A percentile compares a stretch with the other conserved stretches of the same genome.
Evolutionary conservation across 2,113 vertebrate species (phyloP).

Genomic region (Rhinopithecus roxellana): DNA sequence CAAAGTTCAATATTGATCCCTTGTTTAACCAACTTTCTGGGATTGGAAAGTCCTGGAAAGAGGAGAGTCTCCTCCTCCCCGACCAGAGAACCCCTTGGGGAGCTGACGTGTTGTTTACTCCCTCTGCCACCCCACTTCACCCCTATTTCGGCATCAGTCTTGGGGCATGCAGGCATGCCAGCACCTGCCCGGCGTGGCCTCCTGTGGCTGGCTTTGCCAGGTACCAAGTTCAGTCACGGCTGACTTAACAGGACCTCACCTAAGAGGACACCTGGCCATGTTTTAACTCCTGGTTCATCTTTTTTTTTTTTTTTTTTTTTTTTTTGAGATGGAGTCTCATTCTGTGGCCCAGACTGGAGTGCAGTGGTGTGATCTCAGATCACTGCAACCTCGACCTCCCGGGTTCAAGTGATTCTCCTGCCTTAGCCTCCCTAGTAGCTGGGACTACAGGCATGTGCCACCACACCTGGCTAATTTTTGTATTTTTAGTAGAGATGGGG

Average conservation of each 20-base stretch:
- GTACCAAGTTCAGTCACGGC: neutral
- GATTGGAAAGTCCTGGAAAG: neutral
- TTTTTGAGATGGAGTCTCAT: too few relatives aligned
- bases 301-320: too few relatives aligned
- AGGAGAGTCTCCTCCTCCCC: neutral
- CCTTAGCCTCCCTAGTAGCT: too few relatives aligned
- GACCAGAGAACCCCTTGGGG: neutral
- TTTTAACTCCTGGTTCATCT: neutral
- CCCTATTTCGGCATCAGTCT: too few relatives aligned
- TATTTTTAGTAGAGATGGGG: too few relatives aligned
- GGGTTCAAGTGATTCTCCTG: too few relatives aligned
- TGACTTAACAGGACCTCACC: neutral
- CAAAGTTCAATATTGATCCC: neutral
- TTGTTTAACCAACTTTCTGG: constrained; percentile 23
- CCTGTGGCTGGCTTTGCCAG: neutral
- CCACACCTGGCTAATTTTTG: too few relatives aligned
- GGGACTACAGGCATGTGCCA: too few relatives aligned
- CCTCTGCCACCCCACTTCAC: neutral
- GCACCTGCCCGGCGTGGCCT: neutral
- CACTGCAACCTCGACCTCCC: too few relatives aligned
- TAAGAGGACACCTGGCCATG: neutral
- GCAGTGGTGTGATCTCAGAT: too few relatives aligned
- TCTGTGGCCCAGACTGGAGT: too few relatives aligned
- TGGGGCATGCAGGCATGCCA: neutral
- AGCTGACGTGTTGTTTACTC: neutral